Percentiles rank a stretch among this genome's conserved stretches.
phyloP scores from a whole-genome alignment of 2,888 invertebrate species.

The Epiblema foenella region DNA sequence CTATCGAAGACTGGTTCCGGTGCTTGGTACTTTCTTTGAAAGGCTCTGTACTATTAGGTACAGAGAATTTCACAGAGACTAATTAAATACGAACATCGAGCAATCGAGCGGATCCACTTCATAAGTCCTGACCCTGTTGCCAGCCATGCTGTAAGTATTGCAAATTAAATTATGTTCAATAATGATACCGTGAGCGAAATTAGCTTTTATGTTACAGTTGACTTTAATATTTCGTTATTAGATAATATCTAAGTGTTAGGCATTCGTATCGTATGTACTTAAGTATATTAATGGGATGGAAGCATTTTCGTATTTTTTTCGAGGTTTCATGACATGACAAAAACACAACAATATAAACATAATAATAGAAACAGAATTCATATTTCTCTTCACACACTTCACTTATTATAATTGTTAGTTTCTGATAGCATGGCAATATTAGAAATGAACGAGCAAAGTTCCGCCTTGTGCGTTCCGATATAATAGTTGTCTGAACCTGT shows the following conservation, averaged over 20 bases:
- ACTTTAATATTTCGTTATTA: not conserved
- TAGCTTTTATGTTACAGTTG: not conserved
- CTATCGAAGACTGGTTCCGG: slow-evolving; percentile 34
- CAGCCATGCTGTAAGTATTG: slow-evolving; percentile 25
- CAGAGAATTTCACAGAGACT: slow-evolving; percentile 69
- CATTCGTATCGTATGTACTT: not conserved
- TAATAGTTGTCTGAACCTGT: slow-evolving; percentile 45
- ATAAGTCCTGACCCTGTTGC: slow-evolving; percentile 45
- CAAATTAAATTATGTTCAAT: slow-evolving; percentile 20
- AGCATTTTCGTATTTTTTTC: not conserved
- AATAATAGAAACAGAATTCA: not conserved
- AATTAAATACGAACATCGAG: slow-evolving; percentile 74
- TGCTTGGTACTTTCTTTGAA: slow-evolving; percentile 66
- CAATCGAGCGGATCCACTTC: slow-evolving; percentile 62
- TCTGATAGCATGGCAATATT: slow-evolving; percentile 12
- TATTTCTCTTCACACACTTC: slow-evolving; percentile 5
- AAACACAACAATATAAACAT: too few species aligned
- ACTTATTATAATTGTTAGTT: slow-evolving; percentile 2
- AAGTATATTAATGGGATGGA: not conserved
- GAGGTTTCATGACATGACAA: too few species aligned
- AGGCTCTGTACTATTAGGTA: slow-evolving; percentile 59
- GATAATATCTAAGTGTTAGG: not conserved
- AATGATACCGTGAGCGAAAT: slow-evolving; percentile 11
- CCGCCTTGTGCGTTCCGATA: slow-evolving; percentile 31
- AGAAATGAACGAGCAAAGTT: slow-evolving; percentile 13